phyloP scores from a whole-genome alignment of 2,888 invertebrate species.

The Halictus quadricinctus region DNA sequence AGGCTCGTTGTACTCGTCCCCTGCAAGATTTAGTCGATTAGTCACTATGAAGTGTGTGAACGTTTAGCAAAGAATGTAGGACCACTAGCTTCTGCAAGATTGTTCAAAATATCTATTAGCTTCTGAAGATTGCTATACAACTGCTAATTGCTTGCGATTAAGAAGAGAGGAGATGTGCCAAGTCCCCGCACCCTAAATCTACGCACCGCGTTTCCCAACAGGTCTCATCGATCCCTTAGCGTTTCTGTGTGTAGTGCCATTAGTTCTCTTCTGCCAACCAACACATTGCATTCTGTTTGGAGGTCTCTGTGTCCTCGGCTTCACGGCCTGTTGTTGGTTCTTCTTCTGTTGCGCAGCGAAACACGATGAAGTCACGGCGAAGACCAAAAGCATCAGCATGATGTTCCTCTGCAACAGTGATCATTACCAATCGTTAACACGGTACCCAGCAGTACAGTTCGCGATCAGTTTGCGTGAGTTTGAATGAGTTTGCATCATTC shows the following conservation, averaged over 20 bases:
- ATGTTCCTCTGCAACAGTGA: conserved; percentile 59
- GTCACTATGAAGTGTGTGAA: not conserved
- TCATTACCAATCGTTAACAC: not conserved
- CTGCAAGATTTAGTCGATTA: conserved; percentile 22
- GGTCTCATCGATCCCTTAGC: not conserved
- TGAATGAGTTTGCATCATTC: too few species aligned
- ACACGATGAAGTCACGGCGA: conserved; percentile 30
- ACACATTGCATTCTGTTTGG: not conserved
- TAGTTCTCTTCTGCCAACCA: not conserved
- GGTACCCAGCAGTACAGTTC: not conserved
- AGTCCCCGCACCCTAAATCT: not conserved
- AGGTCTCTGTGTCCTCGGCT: not conserved
- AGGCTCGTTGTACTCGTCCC: conserved; percentile 4
- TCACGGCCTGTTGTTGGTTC: not conserved
- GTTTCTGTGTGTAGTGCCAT: not conserved
- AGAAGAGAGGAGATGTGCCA: not conserved
- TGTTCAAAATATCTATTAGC: too few species aligned
- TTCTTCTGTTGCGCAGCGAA: not conserved
- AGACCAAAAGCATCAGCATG: conserved; percentile 52
- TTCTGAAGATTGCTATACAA: too few species aligned
- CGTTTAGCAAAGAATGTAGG: too few species aligned
- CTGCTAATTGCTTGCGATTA: not conserved
- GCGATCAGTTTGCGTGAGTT: too few species aligned
- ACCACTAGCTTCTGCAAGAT: too few species aligned
- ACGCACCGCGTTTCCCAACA: conserved; percentile 32